phyloP scores from a whole-genome alignment of 2,888 invertebrate species.

The Apantesis nais region DNA sequence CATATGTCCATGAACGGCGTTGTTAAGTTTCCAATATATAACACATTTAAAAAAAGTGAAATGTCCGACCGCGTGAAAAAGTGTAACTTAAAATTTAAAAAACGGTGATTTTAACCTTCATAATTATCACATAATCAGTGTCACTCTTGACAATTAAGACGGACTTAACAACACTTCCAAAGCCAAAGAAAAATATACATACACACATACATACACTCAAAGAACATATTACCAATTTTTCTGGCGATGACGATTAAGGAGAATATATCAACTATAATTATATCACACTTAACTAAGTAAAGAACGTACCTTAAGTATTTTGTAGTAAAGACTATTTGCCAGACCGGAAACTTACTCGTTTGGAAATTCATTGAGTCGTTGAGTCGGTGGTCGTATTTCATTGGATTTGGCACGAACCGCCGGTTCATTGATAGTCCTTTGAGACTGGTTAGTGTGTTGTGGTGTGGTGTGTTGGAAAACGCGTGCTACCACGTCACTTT shows the following conservation, averaged over 20 bases:
- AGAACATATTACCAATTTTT: background rate
- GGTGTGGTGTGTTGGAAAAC: too few relatives aligned
- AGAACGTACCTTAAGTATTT: constrained; percentile 10
- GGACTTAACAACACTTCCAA: too few relatives aligned
- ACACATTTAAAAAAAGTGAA: too few relatives aligned
- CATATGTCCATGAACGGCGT: too few relatives aligned
- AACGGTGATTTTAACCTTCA: too few relatives aligned
- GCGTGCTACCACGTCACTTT: constrained; percentile 13
- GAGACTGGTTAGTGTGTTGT: constrained; percentile 39
- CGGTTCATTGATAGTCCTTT: constrained; percentile 43
- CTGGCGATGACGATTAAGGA: background rate
- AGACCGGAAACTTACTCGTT: constrained; percentile 38
- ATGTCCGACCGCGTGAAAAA: too few relatives aligned
- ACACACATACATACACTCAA: background rate
- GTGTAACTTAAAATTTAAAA: too few relatives aligned
- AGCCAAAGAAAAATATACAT: too few relatives aligned
- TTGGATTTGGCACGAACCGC: constrained; percentile 31
- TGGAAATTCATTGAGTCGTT: constrained; percentile 37
- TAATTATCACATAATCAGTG: too few relatives aligned
- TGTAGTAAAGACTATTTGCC: constrained; percentile 22
- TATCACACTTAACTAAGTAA: constrained; percentile 5
- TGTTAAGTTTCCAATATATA: too few relatives aligned
- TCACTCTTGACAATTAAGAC: too few relatives aligned
- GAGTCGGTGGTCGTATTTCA: constrained; percentile 28
- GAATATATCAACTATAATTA: background rate